Evolutionary conservation across 1,140 invertebrate species (phyloP), one percentile per base, ranked within the genome.

Genomic region (Sweltsa coloradensis): DNA sequence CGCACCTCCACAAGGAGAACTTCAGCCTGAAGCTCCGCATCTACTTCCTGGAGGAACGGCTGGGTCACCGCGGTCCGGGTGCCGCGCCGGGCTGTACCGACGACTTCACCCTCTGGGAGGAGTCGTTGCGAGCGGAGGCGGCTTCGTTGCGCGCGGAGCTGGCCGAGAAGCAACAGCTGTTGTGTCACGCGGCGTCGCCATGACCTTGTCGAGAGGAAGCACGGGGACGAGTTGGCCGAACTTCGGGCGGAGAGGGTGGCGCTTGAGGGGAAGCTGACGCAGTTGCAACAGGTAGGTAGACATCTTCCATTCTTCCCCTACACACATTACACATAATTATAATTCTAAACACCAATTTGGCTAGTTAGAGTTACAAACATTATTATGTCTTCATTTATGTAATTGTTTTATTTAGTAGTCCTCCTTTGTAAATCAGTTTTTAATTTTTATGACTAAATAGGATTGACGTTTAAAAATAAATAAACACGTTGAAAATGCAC

Each of bases 21-120:
- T 95, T 94, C 58, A 86, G 89, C 63, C 67, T 94, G 1, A 94
- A 93, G 63, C 66, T 93, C 37, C 71, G 89, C 22, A 85, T 95
- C 49, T 94, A 91, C 66, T 89, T 92, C 60, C 68, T 93, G 40
- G 89, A 95, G 61, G 89, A 94, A 64, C 74, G 81, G 53, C 76
- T 88, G 64, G 79, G 81, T 50, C 64, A 64, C 55, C 21, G 55
- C 55, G 24, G n/a, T 31, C 29, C 16, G 29, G 29, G 29, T 11
- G 29, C 11, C 29, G 29, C 11, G 29, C 16, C 16, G 29, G n/a
- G 29, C 16, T 31, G 11, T 31, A 11, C 16, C 29, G n/a, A 31
- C 16, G n/a, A 11, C 16, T 16, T 31, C n/a, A n/a, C n/a, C n/a
- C n/a, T n/a, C n/a, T n/a, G 9, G 9, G 9, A 31, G 29, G n/a